Conservation (phyloP, 2,888 invertebrate genomes). For the Camptogramma bilineatum region DNA sequence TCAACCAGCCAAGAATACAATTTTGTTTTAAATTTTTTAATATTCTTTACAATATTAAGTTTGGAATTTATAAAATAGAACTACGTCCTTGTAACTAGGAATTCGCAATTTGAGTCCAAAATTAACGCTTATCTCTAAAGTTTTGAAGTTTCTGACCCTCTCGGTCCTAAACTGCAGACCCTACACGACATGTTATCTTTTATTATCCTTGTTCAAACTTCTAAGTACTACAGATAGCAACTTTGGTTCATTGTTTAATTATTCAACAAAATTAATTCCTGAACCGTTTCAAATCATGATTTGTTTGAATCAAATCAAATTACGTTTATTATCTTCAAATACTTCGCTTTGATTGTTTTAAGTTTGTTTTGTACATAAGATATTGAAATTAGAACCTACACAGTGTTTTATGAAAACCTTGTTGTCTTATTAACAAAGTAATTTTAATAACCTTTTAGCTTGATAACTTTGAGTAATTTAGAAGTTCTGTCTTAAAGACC, state of each 20-base stretch:
- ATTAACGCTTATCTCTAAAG: not conserved
- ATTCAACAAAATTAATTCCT: conserved; percentile 9
- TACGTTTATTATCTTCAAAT: not conserved
- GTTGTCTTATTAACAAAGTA: not conserved
- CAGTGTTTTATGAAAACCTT: not conserved
- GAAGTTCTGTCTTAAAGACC: not conserved
- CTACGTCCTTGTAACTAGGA: too few relatives aligned
- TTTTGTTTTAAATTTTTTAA: too few relatives aligned
- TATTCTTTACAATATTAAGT: too few relatives aligned
- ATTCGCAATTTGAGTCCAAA: not conserved
- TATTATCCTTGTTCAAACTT: conserved; percentile 7
- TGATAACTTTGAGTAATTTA: not conserved
- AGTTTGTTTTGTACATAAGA: not conserved
- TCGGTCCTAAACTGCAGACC: not conserved
- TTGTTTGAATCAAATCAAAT: not conserved
- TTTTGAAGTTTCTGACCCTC: not conserved
- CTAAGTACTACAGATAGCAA: not conserved
- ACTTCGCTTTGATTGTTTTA: not conserved
- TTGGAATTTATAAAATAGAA: too few relatives aligned
- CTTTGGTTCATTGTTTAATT: not conserved
- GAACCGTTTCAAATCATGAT: conserved; percentile 1
- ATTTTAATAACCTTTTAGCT: not conserved
- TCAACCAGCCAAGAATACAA: too few relatives aligned
- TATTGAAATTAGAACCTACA: not conserved
- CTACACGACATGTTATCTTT: conserved; percentile 7